phyloP scores from a whole-genome alignment of 2,113 vertebrate genomes.

The Malurus melanocephalus region DNA sequence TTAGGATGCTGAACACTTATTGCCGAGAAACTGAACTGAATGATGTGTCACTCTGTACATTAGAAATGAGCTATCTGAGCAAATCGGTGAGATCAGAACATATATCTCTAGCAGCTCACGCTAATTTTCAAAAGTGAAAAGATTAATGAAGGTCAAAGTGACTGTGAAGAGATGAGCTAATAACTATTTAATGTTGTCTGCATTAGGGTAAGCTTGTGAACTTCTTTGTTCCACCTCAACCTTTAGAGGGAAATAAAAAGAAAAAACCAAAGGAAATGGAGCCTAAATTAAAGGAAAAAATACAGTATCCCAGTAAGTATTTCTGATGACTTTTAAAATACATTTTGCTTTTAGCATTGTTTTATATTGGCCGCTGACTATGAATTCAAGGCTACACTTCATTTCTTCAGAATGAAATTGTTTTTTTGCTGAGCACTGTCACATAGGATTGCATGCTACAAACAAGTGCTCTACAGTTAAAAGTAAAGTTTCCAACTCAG shows the following conservation, averaged over 20 bases:
- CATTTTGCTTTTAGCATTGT: not conserved
- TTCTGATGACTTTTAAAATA: not conserved
- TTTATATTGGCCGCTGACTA: not conserved
- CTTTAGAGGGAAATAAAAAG: constrained; percentile 74
- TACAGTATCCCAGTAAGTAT: constrained; percentile 86
- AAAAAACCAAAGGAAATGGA: constrained; percentile 65
- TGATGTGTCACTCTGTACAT: not conserved
- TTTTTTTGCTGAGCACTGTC: not conserved
- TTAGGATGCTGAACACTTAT: not conserved
- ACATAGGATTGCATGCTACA: not conserved
- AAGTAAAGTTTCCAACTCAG: not conserved
- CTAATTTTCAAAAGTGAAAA: not conserved
- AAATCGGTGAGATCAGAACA: not conserved
- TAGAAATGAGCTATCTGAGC: not conserved
- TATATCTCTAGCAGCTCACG: not conserved
- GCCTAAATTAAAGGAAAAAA: constrained; percentile 83
- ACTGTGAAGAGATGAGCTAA: not conserved
- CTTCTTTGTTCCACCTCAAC: constrained; percentile 90
- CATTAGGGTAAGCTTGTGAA: constrained; percentile 87
- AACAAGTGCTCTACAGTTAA: not conserved
- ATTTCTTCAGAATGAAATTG: not conserved
- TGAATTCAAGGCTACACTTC: not conserved
- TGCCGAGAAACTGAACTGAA: not conserved
- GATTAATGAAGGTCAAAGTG: not conserved
- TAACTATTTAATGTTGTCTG: constrained; percentile 42